Evolutionary conservation across 2,797 vertebrate species (phyloP), one percentile per base, ranked within the genome.

Genomic region (Valencia hispanica): DNA sequence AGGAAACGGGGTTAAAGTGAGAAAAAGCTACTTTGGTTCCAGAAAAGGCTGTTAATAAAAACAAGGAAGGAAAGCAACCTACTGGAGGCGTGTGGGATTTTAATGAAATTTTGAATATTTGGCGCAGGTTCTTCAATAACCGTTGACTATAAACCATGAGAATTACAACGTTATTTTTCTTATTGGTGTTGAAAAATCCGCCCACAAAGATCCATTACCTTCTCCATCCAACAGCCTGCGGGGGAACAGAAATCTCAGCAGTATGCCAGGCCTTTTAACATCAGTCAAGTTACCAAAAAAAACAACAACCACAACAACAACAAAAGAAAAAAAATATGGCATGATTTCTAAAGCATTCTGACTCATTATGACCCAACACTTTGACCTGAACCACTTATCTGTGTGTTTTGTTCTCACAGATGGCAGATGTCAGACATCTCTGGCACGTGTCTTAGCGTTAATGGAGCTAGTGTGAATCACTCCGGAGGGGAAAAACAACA

Each of bases 381-480:
- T 61, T 32, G 22, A 8, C 53, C 51, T 5, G 12, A 43, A 69
- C 69, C 32, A 30, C 71, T 57, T 55, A 71, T 68, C 48, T 41
- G 34, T 66, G 45, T 77, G 74, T 81, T 75, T 70, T 17, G 27
- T n/a, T 78, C 6, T 70, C 47, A 55, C 78, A 73, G 77, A 77
- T 43, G 73, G 43, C 53, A 48, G 68, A 70, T 47, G 61, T 75
- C 50, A 53, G 73, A 79, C 74, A 43, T n/a, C 39, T 51, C 53
- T 25, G 73, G 30, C 45, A 34, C 53, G 51, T 39, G 41, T 73
- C 69, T 47, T 22, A 30, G 51, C 8, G 25, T 11, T 43, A 72
- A 72, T 20, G 68, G 27, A 27, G 20, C 20, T 41, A 66, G 41
- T 11, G 50, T 65, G 75, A 75, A 53, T 63, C 27, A 75, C 22